phyloP scores from a whole-genome alignment of 2,113 vertebrate genomes.

The Ovibos moschatus region DNA sequence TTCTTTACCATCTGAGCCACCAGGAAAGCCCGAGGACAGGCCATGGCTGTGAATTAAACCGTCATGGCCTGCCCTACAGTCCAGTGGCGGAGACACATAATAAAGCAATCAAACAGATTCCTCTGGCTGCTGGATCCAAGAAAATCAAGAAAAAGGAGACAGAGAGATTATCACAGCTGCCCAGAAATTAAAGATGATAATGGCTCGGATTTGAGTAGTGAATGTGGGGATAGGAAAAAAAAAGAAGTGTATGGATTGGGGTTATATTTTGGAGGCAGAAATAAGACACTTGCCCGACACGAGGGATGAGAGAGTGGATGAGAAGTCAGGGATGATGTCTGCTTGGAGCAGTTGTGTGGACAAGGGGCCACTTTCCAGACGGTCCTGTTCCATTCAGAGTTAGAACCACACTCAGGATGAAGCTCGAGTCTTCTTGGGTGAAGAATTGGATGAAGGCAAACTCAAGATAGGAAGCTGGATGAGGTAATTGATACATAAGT shows the following conservation, averaged over 20 bases:
- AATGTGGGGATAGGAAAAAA: background rate
- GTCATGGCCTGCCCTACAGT: background rate
- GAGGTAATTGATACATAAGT: background rate
- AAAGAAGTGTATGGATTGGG: background rate
- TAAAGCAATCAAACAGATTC: background rate
- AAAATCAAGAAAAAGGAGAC: background rate
- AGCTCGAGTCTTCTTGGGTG: background rate
- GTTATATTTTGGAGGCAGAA: background rate
- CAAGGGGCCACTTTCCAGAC: background rate
- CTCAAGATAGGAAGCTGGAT: background rate
- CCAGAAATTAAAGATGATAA: background rate
- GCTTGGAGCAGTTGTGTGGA: background rate
- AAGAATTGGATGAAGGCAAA: background rate
- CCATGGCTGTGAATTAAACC: background rate
- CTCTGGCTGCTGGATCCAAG: background rate
- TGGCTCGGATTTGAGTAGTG: background rate
- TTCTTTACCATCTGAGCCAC: background rate
- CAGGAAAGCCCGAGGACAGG: background rate
- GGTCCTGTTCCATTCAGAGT: background rate
- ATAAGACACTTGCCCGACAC: background rate
- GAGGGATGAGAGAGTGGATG: background rate
- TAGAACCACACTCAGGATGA: background rate
- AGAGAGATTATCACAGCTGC: background rate
- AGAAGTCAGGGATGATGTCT: background rate
- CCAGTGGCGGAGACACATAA: background rate